Percentiles rank a stretch among this genome's conserved stretches.
phyloP scores from a whole-genome alignment of 2,113 vertebrate genomes.

The Aldabrachelys gigantea region DNA sequence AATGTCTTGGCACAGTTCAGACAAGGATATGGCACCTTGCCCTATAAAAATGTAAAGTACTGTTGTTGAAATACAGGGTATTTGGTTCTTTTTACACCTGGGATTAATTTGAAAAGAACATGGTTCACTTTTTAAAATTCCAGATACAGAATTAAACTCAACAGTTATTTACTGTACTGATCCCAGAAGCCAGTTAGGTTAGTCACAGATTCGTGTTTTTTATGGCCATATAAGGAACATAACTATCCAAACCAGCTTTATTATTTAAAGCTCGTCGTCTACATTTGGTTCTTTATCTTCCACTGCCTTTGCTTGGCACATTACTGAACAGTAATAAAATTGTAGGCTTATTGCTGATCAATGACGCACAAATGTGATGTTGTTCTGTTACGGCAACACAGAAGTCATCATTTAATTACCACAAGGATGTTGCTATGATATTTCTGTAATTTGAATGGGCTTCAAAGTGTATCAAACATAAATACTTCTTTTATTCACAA shows the following conservation, averaged over 20 bases:
- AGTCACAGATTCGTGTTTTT: constrained; percentile 11
- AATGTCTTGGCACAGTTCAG: neutral
- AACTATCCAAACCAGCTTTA: constrained; percentile 19
- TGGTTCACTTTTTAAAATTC: neutral
- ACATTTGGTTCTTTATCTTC: neutral
- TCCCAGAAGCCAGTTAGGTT: constrained; percentile 3
- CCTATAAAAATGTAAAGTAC: neutral
- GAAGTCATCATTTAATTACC: neutral
- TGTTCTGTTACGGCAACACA: fast-evolving
- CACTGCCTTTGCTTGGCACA: neutral
- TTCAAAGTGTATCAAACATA: neutral
- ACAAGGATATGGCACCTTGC: neutral
- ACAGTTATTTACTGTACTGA: neutral
- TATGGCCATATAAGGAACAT: constrained; percentile 14
- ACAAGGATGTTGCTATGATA: neutral
- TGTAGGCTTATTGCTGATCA: neutral
- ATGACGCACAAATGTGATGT: neutral
- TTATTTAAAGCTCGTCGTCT: constrained; percentile 12
- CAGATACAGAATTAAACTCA: neutral
- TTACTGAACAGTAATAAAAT: neutral
- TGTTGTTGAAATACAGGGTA: neutral
- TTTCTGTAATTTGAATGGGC: neutral
- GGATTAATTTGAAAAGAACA: neutral
- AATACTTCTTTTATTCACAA: neutral
- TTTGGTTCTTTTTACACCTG: neutral